Percentiles rank a stretch among this genome's conserved stretches.
Evolutionary conservation across 2,797 vertebrate species (phyloP).

Genomic region (Lepilemur ruficaudatus): DNA sequence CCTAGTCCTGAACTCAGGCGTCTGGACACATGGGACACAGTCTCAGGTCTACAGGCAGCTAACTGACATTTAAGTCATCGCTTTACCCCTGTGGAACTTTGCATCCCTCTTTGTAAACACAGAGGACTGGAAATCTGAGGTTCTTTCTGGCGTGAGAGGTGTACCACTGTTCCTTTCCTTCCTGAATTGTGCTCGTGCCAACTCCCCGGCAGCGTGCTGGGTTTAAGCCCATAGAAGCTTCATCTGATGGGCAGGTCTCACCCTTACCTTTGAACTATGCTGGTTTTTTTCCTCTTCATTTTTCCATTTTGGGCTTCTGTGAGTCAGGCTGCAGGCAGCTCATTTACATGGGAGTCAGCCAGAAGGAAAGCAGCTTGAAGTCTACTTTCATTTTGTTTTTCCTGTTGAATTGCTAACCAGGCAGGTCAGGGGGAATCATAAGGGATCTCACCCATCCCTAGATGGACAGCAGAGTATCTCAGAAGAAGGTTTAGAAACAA

Average conservation of each 20-base stretch:
- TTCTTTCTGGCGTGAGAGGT: neutral
- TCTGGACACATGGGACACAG: neutral
- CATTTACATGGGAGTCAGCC: constrained; percentile 73
- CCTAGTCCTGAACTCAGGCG: neutral
- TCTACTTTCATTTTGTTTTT: constrained; percentile 71
- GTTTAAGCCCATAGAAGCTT: neutral
- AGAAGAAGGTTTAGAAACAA: neutral
- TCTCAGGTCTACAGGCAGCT: neutral
- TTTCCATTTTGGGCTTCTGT: constrained; percentile 66
- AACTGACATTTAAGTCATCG: neutral
- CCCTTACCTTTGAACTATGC: constrained; percentile 29
- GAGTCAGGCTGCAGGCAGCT: constrained; percentile 72
- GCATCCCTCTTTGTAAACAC: neutral
- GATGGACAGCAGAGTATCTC: constrained; percentile 23
- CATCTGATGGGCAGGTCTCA: neutral
- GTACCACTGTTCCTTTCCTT: neutral
- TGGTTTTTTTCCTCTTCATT: neutral
- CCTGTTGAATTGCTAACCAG: constrained; percentile 65
- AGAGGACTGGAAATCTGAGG: neutral
- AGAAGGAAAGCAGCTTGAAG: constrained; percentile 55
- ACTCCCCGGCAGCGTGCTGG: neutral
- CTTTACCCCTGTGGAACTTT: constrained; percentile 14
- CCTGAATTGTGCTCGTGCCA: neutral
- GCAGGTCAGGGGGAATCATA: constrained; percentile 62
- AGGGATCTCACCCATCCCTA: constrained; percentile 39